Percentiles rank a stretch among this genome's conserved stretches.
phyloP scores from a whole-genome alignment of 2,888 invertebrate genomes.

The Punctoribates punctum region DNA sequence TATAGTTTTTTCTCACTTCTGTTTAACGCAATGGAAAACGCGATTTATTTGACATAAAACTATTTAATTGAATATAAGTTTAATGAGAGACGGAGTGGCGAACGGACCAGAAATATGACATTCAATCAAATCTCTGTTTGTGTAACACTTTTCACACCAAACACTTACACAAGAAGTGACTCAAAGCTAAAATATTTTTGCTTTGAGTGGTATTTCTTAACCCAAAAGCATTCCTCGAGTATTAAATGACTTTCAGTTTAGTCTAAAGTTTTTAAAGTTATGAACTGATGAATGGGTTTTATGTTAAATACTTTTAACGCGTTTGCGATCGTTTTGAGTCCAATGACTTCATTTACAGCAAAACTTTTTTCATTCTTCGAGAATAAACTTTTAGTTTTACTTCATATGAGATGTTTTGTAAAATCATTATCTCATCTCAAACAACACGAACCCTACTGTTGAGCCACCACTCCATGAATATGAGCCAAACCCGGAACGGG shows the following conservation, averaged over 20 bases:
- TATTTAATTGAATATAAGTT: too few relatives aligned
- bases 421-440: neutral
- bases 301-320: too few relatives aligned
- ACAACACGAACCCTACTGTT: neutral
- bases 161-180: neutral
- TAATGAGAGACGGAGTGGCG: too few relatives aligned
- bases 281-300: too few relatives aligned
- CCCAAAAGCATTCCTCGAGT: neutral
- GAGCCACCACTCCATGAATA: neutral
- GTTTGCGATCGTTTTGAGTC: neutral
- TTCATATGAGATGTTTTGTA: neutral
- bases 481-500: constrained; percentile 18
- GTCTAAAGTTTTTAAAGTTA: too few relatives aligned
- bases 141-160: neutral
- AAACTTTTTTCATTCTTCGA: neutral
- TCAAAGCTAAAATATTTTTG: neutral
- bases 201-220: neutral
- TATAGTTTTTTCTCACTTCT: too few relatives aligned
- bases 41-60: too few relatives aligned
- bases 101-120: too few relatives aligned
- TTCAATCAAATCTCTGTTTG: neutral
- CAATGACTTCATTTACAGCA: neutral
- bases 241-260: neutral
- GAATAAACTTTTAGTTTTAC: constrained; percentile 1
- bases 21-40: too few relatives aligned